Evolutionary conservation across 2,888 invertebrate genomes (phyloP), one percentile per base, ranked within the genome.

Genomic region (Microchrysa polita): DNA sequence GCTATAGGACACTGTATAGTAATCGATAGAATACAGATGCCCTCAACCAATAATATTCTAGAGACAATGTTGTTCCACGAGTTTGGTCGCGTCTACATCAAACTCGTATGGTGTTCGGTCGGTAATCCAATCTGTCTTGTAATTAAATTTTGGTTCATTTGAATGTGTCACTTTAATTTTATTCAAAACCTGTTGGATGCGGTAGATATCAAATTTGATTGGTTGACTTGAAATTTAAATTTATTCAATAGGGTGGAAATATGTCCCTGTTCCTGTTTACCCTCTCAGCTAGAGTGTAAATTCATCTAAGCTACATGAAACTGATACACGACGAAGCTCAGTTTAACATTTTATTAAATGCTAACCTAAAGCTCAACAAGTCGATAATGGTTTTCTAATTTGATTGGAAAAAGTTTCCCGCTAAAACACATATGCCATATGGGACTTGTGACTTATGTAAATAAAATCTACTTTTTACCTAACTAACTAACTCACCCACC

Each of bases 71-170:
- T 7, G n/a, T 0, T 1, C 7, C 16, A 14, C 23, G 34, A 27
- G 75, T 77, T 76, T 76, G 77, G 75, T 77, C 75, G 75, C 77
- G 69, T 57, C 69, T 69, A 69, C 55, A 57, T 55, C 55, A 74
- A 76, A 76, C 76, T n/a, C 77, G 77, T 77, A 75, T 77, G 76
- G 76, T 74, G 77, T 76, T 44, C 69, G 18, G 52, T 67, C 75
- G 42, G 67, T 84, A 84, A 84, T 84, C 83, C 84, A 84, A 84
- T 84, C 83, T 84, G 83, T 82, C 81, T 80, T 82, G 83, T 83
- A 84, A 84, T 84, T 84, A 84, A 84, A 84, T 84, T 84, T 83
- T 81, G 81, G 81, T 83, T 83, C 83, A 83, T 83, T 83, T 83
- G 84, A 80, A 80, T 81, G 79, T 79, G 80, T 80, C 80, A 80